Base-by-base conservation (phyloP, 2,113 vertebrate species). In the Pitta sordida region DNA sequence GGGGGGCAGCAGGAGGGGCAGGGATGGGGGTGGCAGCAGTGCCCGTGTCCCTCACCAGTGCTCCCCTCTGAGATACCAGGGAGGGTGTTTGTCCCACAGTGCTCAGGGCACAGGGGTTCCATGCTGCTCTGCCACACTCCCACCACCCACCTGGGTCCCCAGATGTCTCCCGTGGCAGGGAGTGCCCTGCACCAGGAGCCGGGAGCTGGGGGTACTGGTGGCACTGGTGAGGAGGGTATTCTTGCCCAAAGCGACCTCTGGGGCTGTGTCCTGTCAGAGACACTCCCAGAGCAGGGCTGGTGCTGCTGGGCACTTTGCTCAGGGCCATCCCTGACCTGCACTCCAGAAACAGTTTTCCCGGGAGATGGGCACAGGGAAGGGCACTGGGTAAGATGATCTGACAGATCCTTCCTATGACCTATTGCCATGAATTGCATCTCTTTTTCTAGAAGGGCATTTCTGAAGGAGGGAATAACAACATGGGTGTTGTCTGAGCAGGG, bases 31-130 rank as follows among this genome's bases (percentile, higher is more conserved):
- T 24, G 6, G 3, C 24, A 4, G 67, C 1, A 2, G 13, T 3
- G 29, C 30, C 55, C 2, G 0, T 14, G 30, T 21, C 65, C 16
- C 37, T 12, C 17, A 2, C 10, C 0, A 0, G 13, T 2, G 88
- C 36, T 43, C 68, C 49, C 37, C n/a, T n/a, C 5, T 3, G 5
- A 64, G 84, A 30, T 5, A 21, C 13, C 1, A 2, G 20, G 41
- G 11, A n/a, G n/a, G n/a, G n/a, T n/a, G 0, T 6, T 7, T 0
- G 0, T 26, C 27, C 48, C 26, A 1, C 0, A 1, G 19, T 3
- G 52, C 65, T 27, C 7, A 7, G 30, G 52, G 59, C 26, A 37
- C 6, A 6, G 44, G 39, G 48, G 52, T 16, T 63, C 44, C 26
- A 2, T 0, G 0, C 10, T 11, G 3, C 56, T 62, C 55, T 51